These are phyloP conservation scores for Malurus melanocephalus DNA, from an alignment of 2,113 vertebrate genomes.

Conservation along the genomic window DNA sequence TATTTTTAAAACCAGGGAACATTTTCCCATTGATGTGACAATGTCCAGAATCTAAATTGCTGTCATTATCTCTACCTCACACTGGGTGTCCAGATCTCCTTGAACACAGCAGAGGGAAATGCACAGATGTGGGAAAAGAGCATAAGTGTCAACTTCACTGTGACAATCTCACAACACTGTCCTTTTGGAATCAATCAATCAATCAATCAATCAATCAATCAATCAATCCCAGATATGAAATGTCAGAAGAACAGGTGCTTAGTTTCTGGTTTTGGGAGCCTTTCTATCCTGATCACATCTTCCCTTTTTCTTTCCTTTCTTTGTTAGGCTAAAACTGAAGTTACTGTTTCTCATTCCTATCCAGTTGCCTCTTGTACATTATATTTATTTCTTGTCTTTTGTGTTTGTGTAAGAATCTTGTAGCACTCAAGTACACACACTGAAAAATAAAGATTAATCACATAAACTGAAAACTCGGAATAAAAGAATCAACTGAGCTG, in stretches of 20 bases:
- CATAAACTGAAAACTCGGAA: slow-evolving; percentile 30
- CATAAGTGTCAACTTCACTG: background rate
- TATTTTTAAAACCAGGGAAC: background rate
- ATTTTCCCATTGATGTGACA: background rate
- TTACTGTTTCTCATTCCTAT: slow-evolving; percentile 31
- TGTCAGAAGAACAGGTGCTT: background rate
- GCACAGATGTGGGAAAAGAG: background rate
- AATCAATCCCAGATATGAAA: background rate
- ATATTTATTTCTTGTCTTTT: slow-evolving; percentile 48
- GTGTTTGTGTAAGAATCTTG: slow-evolving; percentile 43
- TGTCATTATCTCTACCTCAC: background rate
- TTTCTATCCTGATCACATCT: background rate
- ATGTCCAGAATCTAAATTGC: background rate
- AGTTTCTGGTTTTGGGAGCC: background rate
- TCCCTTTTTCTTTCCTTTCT: background rate
- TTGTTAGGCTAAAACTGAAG: slow-evolving; percentile 31
- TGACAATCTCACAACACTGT: background rate
- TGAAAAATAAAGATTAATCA: slow-evolving; percentile 60
- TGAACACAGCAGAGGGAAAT: background rate
- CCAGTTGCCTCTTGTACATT: slow-evolving; percentile 46
- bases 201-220: background rate
- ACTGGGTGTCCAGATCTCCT: background rate
- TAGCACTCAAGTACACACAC: slow-evolving; percentile 33
- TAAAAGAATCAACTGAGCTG: slow-evolving; percentile 10
- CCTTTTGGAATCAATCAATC: background rate